Base-by-base conservation (phyloP, 1,140 invertebrate species). In the Vanessa tameamea region DNA sequence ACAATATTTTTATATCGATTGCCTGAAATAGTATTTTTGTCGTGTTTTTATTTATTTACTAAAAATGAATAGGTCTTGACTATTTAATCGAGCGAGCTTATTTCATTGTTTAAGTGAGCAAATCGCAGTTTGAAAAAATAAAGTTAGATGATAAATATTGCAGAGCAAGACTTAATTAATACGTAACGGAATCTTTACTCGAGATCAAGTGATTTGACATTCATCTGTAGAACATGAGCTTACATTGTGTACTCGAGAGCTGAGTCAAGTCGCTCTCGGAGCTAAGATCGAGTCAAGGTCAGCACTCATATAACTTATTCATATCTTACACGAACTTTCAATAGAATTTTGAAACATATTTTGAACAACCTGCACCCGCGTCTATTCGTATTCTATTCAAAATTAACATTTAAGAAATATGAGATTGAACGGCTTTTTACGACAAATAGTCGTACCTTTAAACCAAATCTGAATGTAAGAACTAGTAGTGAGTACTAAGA, bases 261-360 rank as follows among this genome's bases (percentile, higher is more conserved):
- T 23, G 55, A 59, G 23, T 55, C 50, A 26, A 20, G 20, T 16
- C 65, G 51, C 51, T 68, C 65, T 68, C 65, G 6, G n/a, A 11
- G 55, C 20, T 51, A n/a, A 51, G 48, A 51, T 51, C 55, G 55
- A 59, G 23, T 20, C 23, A 68, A 68, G 65, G 65, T 68, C 65
- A 48, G n/a, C 26, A 14, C 57, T 57, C 16, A 57, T 13, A 53
- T 69, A 69, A 57, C 43, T 57, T 57, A 57, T 69, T 69, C 66
- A 69, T 37, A 69, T 59, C 51, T 69, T 69, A 26, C 66, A 69
- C 50, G 65, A 37, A 68, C 53, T 57, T 69, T 61, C 13, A 61
- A 61, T 61, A 26, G 57, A n/a, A 61, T 61, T 61, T 59, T 69
- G 37, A 69, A 59, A 69, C 31, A 69, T 69, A 69, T 69, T 69